phyloP scores from a whole-genome alignment of 2,797 vertebrate genomes.

The Danio albolineatus region DNA sequence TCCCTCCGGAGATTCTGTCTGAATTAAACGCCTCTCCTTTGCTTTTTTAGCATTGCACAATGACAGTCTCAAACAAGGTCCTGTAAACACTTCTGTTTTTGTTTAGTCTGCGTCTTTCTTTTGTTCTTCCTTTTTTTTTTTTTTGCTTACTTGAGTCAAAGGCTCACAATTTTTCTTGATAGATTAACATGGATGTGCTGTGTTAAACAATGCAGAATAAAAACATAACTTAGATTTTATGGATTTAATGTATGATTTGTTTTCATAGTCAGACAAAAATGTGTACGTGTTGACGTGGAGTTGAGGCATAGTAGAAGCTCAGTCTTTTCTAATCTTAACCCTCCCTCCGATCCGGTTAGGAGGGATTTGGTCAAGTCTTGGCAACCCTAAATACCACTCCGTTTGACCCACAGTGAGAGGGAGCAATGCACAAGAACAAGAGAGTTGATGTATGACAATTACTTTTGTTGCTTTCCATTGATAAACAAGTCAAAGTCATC shows the following conservation, averaged over 20 bases:
- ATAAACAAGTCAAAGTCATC: background rate
- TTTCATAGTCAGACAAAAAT: background rate
- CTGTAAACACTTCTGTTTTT: constrained; percentile 31
- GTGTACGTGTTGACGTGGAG: background rate
- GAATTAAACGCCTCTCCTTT: constrained; percentile 36
- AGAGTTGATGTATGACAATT: background rate
- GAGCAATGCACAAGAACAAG: constrained; percentile 27
- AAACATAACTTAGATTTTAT: background rate
- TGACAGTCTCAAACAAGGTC: constrained; percentile 21
- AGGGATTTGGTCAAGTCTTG: constrained; percentile 46
- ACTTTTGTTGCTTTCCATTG: background rate
- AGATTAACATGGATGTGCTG: background rate
- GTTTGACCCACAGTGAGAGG: constrained; percentile 32
- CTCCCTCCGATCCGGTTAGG: constrained; percentile 49
- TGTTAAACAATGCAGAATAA: background rate
- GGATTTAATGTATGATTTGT: background rate
- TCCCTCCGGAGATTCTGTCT: constrained; percentile 36
- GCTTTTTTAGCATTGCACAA: constrained; percentile 36
- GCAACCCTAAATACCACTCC: constrained; percentile 46
- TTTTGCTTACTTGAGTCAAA: background rate
- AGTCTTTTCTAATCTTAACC: constrained; percentile 57
- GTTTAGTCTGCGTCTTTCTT: constrained; percentile 31
- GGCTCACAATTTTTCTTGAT: background rate
- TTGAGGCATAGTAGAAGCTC: constrained; percentile 30
- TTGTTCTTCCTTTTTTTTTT: constrained; percentile 2